Conservation (phyloP, 2,888 invertebrate species). For the Leptinotarsa tumamoca region DNA sequence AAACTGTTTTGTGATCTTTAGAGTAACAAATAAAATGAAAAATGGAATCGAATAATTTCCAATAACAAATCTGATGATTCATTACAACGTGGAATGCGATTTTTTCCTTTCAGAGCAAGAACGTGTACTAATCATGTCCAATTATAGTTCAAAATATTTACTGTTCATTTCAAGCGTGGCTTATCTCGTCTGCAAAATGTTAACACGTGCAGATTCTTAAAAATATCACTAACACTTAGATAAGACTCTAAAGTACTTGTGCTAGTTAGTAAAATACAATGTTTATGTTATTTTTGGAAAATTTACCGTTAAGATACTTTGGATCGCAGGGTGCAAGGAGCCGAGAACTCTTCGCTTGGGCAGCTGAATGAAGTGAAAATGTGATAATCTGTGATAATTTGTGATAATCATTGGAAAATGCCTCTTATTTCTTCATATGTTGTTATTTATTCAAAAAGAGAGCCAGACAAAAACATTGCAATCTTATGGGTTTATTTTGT, state of each 20-base stretch:
- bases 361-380: too few species aligned
- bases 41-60: background rate
- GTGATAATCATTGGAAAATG: too few species aligned
- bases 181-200: constrained; percentile 18
- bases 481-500: too few species aligned
- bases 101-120: background rate
- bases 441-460: too few species aligned
- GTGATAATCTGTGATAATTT: too few species aligned
- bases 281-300: too few species aligned
- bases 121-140: constrained; percentile 12
- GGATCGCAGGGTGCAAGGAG: too few species aligned
- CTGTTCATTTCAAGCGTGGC: background rate
- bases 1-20: background rate
- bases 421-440: too few species aligned
- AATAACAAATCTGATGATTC: background rate
- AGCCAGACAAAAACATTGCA: too few species aligned
- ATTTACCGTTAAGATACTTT: too few species aligned
- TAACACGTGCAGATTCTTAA: constrained; percentile 1
- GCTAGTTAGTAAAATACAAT: background rate
- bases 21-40: background rate
- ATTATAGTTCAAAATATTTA: constrained; percentile 14
- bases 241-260: background rate
- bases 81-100: background rate
- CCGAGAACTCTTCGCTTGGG: too few species aligned
- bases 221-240: background rate